Evolutionary conservation across 2,888 invertebrate species (phyloP), one percentile per base, ranked within the genome.

Genomic region (Epistrophella euchroma): DNA sequence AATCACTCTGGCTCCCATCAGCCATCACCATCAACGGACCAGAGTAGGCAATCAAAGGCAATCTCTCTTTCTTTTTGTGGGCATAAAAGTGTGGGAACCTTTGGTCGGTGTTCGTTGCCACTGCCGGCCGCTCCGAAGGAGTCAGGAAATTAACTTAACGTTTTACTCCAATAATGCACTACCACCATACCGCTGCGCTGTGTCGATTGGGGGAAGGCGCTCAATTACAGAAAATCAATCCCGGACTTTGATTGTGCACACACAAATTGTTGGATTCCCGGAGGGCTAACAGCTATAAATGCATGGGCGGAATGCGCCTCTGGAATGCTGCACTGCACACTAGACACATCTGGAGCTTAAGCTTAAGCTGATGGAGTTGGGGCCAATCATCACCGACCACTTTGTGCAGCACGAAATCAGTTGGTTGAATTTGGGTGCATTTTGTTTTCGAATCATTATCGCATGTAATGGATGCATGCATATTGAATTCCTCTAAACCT

Each of bases 221-320:
- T 82, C 86, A 86, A 86, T 86, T 86, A 86, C 86, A 86, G 73
- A 86, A 85, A 86, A 86, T 86, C 86, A 86, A 86, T 86, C 82
- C 86, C 50, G 74, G 77, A 81, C 82, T 86, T 82, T 86, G 86
- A 86, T 86, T 86, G 74, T 86, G 82, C 82, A 82, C 74, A 86
- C 86, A 86, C 86, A 86, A 82, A 86, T 82, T 78, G 86, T 78
- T 35, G 86, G 70, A 86, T 86, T 86, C 76, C 82, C 77, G 82
- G 73, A 28, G 86, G 86, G 50, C 37, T 52, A 25, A 37, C 22
- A 68, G 68, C 37, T 68, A 25, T 25, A 52, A 52, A 68, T 68
- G 52, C 37, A 68, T 81, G 85, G 82, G 86, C 62, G 82, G 77
- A 77, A 77, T 86, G 86, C 56, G 71, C 77, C 82, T 74, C 82